A percentile compares a stretch with the other conserved stretches of the same genome.
Conservation (phyloP, 2,113 vertebrate genomes). For the Tympanuchus pallidicinctus region DNA sequence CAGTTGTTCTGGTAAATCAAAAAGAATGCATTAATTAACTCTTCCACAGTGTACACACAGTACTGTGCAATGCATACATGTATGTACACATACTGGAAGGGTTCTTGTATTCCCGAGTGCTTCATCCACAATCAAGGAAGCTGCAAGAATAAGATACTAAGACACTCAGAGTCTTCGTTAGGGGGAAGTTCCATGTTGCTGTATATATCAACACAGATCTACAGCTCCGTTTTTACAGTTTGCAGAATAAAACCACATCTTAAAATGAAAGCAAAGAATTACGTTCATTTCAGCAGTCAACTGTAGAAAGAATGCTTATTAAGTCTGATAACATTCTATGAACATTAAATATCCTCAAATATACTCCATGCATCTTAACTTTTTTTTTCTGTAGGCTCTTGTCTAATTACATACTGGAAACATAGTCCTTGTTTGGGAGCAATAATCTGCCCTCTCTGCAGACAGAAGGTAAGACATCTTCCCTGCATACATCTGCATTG, state of each 20-base stretch:
- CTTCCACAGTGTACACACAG: background rate
- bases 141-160: background rate
- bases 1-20: background rate
- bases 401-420: slow-evolving; percentile 86
- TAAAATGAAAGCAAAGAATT: background rate
- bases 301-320: background rate
- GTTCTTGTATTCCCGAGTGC: background rate
- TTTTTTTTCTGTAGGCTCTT: slow-evolving; percentile 73
- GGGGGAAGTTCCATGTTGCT: background rate
- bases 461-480: slow-evolving; percentile 80
- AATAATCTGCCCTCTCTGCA: slow-evolving; percentile 86
- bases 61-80: background rate
- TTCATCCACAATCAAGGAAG: background rate
- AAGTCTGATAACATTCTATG: background rate
- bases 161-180: background rate
- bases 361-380: background rate
- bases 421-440: slow-evolving; percentile 84
- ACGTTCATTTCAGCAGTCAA: background rate
- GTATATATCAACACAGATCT: background rate
- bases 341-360: background rate
- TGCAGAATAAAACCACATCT: background rate
- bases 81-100: background rate
- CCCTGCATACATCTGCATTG: background rate
- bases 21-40: background rate
- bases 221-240: background rate